Evolutionary conservation across 2,113 vertebrate species (phyloP).

Genomic region (Phocoena sinus): DNA sequence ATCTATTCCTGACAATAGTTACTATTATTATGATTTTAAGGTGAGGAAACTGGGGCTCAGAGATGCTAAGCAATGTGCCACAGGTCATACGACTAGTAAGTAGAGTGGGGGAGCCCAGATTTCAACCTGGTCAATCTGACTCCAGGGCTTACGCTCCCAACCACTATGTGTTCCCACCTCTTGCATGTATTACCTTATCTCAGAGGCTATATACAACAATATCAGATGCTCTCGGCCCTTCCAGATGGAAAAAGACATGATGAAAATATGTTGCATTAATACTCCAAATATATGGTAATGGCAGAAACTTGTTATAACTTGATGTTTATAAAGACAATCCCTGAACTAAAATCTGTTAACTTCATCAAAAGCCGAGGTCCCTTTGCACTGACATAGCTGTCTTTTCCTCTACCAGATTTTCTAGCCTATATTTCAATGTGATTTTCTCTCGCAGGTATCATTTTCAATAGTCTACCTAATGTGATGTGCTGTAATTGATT

Average conservation of each 20-base stretch:
- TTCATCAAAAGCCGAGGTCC: neutral
- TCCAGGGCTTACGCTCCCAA: neutral
- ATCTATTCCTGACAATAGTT: neutral
- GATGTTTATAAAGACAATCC: neutral
- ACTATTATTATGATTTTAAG: neutral
- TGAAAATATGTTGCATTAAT: neutral
- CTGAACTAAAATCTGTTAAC: neutral
- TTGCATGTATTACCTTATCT: neutral
- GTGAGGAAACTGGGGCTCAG: neutral
- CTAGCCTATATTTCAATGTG: neutral
- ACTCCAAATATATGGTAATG: neutral
- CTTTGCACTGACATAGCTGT: neutral
- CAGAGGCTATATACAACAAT: neutral
- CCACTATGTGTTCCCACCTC: neutral
- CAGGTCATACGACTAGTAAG: neutral
- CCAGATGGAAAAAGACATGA: neutral
- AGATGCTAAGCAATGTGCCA: neutral
- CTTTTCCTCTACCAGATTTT: neutral
- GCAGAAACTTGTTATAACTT: neutral
- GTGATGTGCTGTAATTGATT: neutral
- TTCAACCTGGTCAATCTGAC: neutral
- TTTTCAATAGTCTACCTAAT: neutral
- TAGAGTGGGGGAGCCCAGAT: neutral
- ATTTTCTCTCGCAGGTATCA: neutral
- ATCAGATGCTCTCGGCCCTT: neutral